Evolutionary conservation across 1,140 invertebrate genomes (phyloP).

Genomic region (Anadara kagoshimensis): DNA sequence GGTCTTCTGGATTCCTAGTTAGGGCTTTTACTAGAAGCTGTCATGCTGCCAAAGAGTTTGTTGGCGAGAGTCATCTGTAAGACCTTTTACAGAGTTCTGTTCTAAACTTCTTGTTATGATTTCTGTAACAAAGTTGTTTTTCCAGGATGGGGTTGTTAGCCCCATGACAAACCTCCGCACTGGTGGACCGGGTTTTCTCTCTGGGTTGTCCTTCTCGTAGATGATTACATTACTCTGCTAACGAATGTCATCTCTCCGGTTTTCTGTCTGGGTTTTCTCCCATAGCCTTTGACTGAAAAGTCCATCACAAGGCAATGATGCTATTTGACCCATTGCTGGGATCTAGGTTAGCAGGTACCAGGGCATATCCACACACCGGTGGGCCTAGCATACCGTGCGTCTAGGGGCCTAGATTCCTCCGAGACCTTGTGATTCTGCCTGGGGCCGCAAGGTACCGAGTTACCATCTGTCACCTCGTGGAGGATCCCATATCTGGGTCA

Average conservation of each 20-base stretch:
- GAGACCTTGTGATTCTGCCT: no score
- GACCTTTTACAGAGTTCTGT: neutral
- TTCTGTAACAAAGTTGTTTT: neutral
- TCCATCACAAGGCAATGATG: constrained; percentile 20
- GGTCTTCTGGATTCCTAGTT: no score
- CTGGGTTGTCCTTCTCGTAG: constrained; percentile 3
- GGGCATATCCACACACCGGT: neutral
- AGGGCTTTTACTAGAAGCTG: no score
- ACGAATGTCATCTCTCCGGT: no score
- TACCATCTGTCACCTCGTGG: no score
- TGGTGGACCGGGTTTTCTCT: constrained; percentile 18
- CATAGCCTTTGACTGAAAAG: constrained; percentile 19
- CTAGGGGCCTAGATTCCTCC: no score
- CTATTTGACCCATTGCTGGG: constrained; percentile 19
- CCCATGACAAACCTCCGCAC: constrained; percentile 3
- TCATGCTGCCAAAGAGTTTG: neutral
- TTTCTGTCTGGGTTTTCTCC: constrained; percentile 13
- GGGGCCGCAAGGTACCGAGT: no score
- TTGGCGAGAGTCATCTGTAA: neutral
- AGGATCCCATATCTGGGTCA: no score
- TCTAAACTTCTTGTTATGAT: neutral
- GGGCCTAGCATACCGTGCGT: no score
- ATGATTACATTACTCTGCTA: no score
- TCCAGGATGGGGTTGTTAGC: constrained; percentile 3
- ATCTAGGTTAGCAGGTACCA: neutral